phyloP scores from a whole-genome alignment of 2,797 vertebrate genomes.

The Pipistrellus pygmaeus region DNA sequence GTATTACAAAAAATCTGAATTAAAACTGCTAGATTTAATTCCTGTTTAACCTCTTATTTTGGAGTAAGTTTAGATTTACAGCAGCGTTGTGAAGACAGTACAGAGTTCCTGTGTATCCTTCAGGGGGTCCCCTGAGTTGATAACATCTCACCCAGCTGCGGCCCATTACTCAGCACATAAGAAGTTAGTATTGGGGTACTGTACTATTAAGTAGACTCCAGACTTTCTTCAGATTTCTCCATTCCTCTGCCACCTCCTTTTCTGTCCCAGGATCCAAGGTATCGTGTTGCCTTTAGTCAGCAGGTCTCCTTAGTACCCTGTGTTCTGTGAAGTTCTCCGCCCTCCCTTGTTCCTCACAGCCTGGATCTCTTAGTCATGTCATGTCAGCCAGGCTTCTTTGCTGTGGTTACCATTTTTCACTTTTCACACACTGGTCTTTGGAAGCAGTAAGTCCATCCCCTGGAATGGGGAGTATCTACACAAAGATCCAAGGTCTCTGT shows the following conservation, averaged over 20 bases:
- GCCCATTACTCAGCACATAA: not conserved
- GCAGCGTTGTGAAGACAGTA: not conserved
- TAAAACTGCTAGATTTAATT: conserved; percentile 36
- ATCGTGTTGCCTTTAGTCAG: not conserved
- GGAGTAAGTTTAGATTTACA: conserved; percentile 9
- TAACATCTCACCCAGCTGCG: not conserved
- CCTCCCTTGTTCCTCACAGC: not conserved
- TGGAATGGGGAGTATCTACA: not conserved
- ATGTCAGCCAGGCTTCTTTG: not conserved
- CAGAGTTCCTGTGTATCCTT: not conserved
- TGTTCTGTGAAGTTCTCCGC: not conserved
- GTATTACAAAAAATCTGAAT: conserved; percentile 3
- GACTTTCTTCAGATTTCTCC: not conserved
- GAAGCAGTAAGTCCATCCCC: not conserved
- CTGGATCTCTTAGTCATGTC: not conserved
- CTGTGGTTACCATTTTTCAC: not conserved
- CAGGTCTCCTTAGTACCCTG: not conserved
- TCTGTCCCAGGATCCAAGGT: not conserved
- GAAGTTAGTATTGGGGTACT: not conserved
- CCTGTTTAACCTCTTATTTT: not conserved
- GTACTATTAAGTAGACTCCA: conserved; percentile 17
- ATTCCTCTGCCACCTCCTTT: not conserved
- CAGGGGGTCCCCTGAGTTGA: not conserved
- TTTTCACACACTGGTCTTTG: not conserved
- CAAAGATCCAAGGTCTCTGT: not conserved